Evolutionary conservation across 2,888 invertebrate species (phyloP).

Genomic region (Crioceris asparagi): DNA sequence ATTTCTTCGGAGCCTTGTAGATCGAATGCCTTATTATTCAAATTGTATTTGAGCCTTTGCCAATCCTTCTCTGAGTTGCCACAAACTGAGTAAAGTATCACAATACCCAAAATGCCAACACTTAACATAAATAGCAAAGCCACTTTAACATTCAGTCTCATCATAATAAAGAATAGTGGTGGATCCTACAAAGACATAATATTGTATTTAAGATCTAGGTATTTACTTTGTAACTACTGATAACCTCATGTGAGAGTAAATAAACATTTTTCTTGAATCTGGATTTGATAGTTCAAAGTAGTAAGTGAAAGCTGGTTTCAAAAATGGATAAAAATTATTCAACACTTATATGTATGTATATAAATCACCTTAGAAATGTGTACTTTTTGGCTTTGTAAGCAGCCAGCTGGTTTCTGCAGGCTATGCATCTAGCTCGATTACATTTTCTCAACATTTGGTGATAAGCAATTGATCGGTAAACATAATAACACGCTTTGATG

Average conservation of each 20-base stretch:
- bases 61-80: conserved; percentile 34
- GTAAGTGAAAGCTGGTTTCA: no score
- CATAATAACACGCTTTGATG: no score
- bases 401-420: conserved; percentile 7
- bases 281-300: no score
- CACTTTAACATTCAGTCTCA: conserved; percentile 70
- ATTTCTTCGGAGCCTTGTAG: conserved; percentile 52
- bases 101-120: conserved; percentile 54
- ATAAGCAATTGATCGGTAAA: no score
- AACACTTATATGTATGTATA: no score
- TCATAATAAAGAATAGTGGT: conserved; percentile 49
- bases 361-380: conserved; percentile 6
- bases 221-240: no score
- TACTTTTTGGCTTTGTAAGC: conserved; percentile 8
- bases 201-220: no score
- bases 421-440: conserved; percentile 9
- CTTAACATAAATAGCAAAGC: conserved; percentile 54
- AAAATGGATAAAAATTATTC: no score
- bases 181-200: conserved; percentile 31
- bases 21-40: conserved; percentile 30
- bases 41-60: conserved; percentile 18
- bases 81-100: conserved; percentile 68
- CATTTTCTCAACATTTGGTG: no score
- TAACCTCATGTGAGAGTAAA: no score
- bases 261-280: no score